Evolutionary conservation across 2,113 vertebrate species (phyloP), one percentile per base, ranked within the genome.

Genomic region (Columbina picui): DNA sequence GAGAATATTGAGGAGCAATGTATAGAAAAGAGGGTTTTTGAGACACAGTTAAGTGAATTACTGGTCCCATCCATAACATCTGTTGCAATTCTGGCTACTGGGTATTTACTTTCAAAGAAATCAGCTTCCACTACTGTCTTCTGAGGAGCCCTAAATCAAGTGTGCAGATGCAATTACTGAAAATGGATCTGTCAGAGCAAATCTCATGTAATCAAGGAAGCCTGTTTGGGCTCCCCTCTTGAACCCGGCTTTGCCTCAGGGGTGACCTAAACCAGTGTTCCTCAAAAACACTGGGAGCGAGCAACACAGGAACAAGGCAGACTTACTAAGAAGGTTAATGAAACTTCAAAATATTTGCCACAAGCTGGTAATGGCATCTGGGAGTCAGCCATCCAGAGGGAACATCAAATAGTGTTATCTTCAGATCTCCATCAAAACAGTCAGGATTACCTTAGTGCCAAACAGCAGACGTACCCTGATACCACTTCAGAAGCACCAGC

Each of bases 61-160:
- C 61, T 82, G 47, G 78, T 87, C 81, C 57, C 53, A 50, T 76
- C 61, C 9, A 0, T 82, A 94, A 93, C 29, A 45, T 82, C 77
- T 94, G 36, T 87, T 94, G 50, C 8, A 82, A 69, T 61, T 36
- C 57, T 91, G 81, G 50, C 81, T 91, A 43, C 78, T 89, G 78
- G 78, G 55, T 91, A 89, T 84, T 96, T 95, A 89, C 81, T 87
- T 96, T 76, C 81, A 76, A 85, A 93, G 81, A 94, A 87, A 84
- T 82, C 87, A 82, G 49, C 84, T 93, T 95, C 74, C 49, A 23
- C 36, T 83, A 20, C 67, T 65, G 39, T 73, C 89, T 87, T 43
- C 63, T 26, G 45, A 84, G 56, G 19, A 89, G 53, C 45, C 56
- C 60, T 92, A 94, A 93, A 95, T 89, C 57, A 94, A 52, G 67